A percentile compares a stretch with the other conserved stretches of the same genome.
Conservation (phyloP, 2,113 vertebrate genomes). For the Pontoporia blainvillei region DNA sequence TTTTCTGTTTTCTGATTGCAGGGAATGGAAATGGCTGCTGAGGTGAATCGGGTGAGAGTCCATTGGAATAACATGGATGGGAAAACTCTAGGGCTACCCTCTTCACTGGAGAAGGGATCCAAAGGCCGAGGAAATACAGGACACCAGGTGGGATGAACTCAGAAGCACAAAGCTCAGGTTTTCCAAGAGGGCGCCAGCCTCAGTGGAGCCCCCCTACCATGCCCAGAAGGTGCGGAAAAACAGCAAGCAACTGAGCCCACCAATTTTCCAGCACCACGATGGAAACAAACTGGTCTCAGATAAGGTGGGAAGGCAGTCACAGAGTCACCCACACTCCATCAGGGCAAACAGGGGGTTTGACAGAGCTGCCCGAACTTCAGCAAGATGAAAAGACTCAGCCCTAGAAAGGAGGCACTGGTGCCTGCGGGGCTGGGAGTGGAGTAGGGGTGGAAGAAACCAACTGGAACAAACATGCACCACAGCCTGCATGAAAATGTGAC, state of each 20-base stretch:
- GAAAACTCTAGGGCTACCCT: background rate
- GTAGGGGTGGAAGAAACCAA: background rate
- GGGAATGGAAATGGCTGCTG: too few relatives aligned
- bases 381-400: constrained; percentile 47
- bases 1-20: too few relatives aligned
- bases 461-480: background rate
- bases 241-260: background rate
- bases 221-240: background rate
- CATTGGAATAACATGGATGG: background rate
- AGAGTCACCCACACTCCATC: constrained; percentile 56
- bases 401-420: background rate
- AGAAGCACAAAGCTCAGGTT: background rate
- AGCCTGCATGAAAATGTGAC: background rate
- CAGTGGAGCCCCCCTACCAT: background rate
- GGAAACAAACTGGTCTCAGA: constrained; percentile 15
- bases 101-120: background rate
- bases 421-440: constrained; percentile 8
- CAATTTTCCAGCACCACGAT: background rate
- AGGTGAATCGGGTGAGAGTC: too few relatives aligned
- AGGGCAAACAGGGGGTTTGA: constrained; percentile 35
- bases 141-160: background rate
- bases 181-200: background rate
- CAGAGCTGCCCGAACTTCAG: constrained; percentile 50
- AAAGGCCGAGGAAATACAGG: background rate
- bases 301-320: constrained; percentile 49